phyloP scores from a whole-genome alignment of 2,113 vertebrate species.

The Etia nguti region DNA sequence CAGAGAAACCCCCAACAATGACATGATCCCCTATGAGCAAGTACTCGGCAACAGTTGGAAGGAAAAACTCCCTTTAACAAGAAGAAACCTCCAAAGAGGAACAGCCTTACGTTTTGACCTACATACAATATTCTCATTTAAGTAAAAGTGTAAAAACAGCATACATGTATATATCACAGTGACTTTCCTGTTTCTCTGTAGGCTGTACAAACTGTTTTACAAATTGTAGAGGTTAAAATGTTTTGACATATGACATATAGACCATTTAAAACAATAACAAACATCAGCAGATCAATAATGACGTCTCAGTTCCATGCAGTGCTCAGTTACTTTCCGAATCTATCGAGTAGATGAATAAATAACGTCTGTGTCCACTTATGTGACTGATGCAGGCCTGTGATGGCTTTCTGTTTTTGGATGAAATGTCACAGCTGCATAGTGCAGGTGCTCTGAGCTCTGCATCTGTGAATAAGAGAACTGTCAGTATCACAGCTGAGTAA shows the following conservation, averaged over 20 bases:
- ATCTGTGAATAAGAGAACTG: not conserved
- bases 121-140: fast-evolving
- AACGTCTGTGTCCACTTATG: not conserved
- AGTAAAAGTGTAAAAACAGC: not conserved
- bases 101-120: not conserved
- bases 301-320: fast-evolving
- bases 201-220: not conserved
- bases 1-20: not conserved
- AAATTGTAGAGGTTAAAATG: no score
- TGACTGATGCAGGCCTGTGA: not conserved
- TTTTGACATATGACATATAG: no score
- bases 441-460: not conserved
- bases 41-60: fast-evolving
- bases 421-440: not conserved
- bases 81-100: not conserved
- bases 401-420: not conserved
- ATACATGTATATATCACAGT: not conserved
- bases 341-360: not conserved
- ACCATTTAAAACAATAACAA: not conserved
- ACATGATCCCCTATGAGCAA: not conserved
- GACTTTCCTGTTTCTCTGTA: not conserved
- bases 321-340: not conserved
- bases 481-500: fast-evolving
- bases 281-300: not conserved
- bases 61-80: not conserved